Conservation (phyloP, 2,113 vertebrate genomes). For the Cavia porcellus region DNA sequence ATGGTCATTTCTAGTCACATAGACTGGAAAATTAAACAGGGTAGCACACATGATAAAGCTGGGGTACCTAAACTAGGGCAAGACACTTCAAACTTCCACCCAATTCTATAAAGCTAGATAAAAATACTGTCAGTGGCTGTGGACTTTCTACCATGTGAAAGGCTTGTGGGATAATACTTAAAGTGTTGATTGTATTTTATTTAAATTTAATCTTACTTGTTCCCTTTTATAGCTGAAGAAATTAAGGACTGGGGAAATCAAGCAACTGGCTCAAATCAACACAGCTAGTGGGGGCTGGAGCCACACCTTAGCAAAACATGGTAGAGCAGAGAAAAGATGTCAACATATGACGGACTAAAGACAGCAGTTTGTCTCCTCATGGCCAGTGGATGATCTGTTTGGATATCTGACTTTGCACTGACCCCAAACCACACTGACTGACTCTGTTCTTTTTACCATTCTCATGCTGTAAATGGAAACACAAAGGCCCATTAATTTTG, state of each 20-base stretch:
- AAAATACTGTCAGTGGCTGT: not conserved
- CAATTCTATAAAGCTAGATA: not conserved
- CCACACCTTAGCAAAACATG: rapidly evolving
- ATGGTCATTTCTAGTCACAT: not conserved
- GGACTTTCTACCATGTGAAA: not conserved
- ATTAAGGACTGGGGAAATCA: not conserved
- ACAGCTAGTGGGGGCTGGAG: not conserved
- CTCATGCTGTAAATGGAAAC: slow-evolving; percentile 35
- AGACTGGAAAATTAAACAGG: not conserved
- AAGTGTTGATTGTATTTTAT: not conserved
- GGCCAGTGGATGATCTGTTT: not conserved
- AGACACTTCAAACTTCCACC: not conserved
- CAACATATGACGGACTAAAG: rapidly evolving
- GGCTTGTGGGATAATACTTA: not conserved
- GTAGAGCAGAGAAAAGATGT: not conserved
- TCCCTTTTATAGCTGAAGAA: not conserved
- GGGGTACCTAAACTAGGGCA: not conserved
- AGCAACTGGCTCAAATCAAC: not conserved
- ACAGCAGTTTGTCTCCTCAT: not conserved
- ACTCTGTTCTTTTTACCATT: not conserved
- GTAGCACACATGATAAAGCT: not conserved
- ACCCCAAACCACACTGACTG: not conserved
- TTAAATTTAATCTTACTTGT: not conserved
- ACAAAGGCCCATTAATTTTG: slow-evolving; percentile 64
- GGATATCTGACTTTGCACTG: slow-evolving; percentile 43